Percentiles rank a stretch among this genome's conserved stretches.
phyloP scores from a whole-genome alignment of 2,113 vertebrate species.

The Chroicocephalus ridibundus region DNA sequence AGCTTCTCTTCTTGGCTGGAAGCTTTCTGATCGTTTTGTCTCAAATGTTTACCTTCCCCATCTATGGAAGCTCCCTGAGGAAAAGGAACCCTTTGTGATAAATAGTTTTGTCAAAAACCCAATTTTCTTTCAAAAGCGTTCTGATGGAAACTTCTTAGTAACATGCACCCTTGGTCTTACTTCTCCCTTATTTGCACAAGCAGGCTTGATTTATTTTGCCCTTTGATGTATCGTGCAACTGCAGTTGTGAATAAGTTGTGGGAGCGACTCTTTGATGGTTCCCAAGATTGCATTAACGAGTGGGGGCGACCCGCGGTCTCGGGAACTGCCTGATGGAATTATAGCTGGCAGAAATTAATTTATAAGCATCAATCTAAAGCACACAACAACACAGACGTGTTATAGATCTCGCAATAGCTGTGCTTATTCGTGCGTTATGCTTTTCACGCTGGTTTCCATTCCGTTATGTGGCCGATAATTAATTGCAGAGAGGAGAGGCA shows the following conservation, averaged over 20 bases:
- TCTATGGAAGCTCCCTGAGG: neutral
- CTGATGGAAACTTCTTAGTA: neutral
- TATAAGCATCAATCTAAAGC: neutral
- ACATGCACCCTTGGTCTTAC: neutral
- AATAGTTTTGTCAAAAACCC: constrained; percentile 16
- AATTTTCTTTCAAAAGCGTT: neutral
- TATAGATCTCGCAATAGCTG: neutral
- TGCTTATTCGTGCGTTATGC: neutral
- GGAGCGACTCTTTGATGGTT: neutral
- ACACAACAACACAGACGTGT: fast-evolving
- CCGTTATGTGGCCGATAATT: neutral
- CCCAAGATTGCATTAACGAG: neutral
- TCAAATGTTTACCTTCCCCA: neutral
- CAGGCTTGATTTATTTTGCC: constrained; percentile 8
- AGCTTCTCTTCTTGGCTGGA: neutral
- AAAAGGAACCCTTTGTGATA: neutral
- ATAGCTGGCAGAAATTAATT: neutral
- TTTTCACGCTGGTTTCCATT: neutral
- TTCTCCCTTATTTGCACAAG: constrained; percentile 13
- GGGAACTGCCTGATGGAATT: neutral
- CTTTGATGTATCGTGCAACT: neutral
- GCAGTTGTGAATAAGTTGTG: neutral
- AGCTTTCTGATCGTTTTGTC: neutral
- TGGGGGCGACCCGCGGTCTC: neutral
- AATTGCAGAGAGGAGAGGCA: neutral